Evolutionary conservation across 2,797 vertebrate genomes (phyloP).

Genomic region (Gambelia wislizenii): DNA sequence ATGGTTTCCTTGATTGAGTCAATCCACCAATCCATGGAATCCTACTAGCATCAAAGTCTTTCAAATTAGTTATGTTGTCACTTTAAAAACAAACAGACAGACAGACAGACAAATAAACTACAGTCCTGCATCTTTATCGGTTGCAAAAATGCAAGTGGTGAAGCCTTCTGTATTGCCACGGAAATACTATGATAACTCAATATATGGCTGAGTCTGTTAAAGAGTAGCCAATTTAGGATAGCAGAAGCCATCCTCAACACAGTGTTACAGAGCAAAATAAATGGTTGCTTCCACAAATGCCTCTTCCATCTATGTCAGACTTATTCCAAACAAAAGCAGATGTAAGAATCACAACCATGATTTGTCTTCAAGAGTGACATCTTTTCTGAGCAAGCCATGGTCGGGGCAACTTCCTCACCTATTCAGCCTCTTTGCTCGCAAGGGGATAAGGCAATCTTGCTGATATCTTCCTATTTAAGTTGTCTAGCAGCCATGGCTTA

Average conservation of each 20-base stretch:
- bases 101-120: not conserved
- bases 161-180: not conserved
- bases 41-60: not conserved
- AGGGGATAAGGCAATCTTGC: too few relatives aligned
- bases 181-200: not conserved
- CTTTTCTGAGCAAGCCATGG: not conserved
- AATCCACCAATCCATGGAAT: not conserved
- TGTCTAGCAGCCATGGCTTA: not conserved
- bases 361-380: not conserved
- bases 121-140: not conserved
- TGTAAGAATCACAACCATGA: not conserved
- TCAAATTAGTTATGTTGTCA: not conserved
- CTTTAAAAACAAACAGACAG: not conserved
- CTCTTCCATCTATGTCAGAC: not conserved
- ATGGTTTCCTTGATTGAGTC: not conserved
- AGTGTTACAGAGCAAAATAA: not conserved
- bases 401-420: not conserved
- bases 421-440: too few relatives aligned
- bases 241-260: not conserved
- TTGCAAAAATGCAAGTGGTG: not conserved
- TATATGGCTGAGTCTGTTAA: not conserved
- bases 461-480: too few relatives aligned
- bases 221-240: too few relatives aligned
- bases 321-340: not conserved
- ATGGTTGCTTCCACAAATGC: not conserved